A percentile compares a stretch with the other conserved stretches of the same genome.
Conservation (phyloP, 2,797 vertebrate species). For the Pipistrellus kuhlii region DNA sequence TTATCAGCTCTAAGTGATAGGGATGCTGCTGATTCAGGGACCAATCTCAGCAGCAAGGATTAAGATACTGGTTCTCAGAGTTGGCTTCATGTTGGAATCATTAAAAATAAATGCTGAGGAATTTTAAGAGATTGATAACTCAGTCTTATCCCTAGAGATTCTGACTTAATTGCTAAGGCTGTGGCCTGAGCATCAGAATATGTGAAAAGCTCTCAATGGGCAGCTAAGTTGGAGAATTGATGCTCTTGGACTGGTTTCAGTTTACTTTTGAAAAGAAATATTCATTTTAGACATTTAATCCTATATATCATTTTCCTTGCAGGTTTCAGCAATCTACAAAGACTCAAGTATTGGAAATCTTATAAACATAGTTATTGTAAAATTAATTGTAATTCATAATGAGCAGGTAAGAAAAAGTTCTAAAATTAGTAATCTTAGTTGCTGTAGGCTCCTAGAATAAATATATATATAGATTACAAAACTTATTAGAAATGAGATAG, state of each 20-base stretch:
- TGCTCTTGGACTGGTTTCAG: neutral
- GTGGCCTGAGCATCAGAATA: neutral
- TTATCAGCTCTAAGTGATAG: neutral
- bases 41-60: neutral
- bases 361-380: slow-evolving; percentile 97
- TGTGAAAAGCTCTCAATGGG: neutral
- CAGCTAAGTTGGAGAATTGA: neutral
- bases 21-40: neutral
- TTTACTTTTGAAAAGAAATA: slow-evolving; percentile 11
- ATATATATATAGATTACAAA: neutral
- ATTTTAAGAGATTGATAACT: neutral
- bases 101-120: neutral
- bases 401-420: slow-evolving; percentile 92
- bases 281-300: neutral
- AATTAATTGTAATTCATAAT: slow-evolving; percentile 95
- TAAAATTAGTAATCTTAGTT: slow-evolving; percentile 23
- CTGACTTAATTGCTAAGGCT: neutral
- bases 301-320: slow-evolving; percentile 78
- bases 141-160: neutral
- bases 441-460: neutral
- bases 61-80: neutral
- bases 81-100: neutral
- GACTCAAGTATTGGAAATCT: slow-evolving; percentile 98
- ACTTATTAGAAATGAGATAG: neutral
- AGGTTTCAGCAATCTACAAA: slow-evolving; percentile 98